Base-by-base conservation (phyloP, 53 echinoderm and acorn worm genomes). In the Apostichopus leukothele region DNA sequence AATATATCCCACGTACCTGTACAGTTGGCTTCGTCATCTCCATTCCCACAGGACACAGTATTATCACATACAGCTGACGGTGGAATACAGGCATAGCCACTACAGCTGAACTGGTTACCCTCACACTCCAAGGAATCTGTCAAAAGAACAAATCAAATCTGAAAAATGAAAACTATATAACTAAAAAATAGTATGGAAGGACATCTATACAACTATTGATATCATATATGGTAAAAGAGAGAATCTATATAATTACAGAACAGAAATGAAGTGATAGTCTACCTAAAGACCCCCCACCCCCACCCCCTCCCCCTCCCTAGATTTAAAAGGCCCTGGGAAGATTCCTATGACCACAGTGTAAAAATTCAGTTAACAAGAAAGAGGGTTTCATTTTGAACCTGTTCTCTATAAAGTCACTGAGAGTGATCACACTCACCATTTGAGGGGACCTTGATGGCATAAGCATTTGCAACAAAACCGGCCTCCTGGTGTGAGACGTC, bases 51-150 rank as follows among this genome's bases (percentile, higher is more conserved):
- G 26, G 89, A 89, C 8, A 9, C 18, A 39, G 66, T 68, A 61
- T 22, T 59, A 53, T 92, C 92, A 87, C 92, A 92, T 10, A 79
- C 53, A 68, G 81, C 89, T 22, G 55, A 86, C 6, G 60, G 53
- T 16, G 92, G 92, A 57, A 92, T 86, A 75, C 92, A 92, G 74
- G 75, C 87, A 52, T 26, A 74, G 7, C 87, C 87, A 74, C 53
- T 9, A 16, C 87, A 86, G 25, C 53, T 86, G 51, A 73, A 86
- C 74, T 86, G 73, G 26, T 86, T 5, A n/a, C 9, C 84, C 21
- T 84, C 61, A 61, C 84, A 84, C 22, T 60, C 63, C 27, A 84
- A 11, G 9, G 84, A 25, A 66, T 84, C 84, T 84, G 81, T 39
- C 39, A 39, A 83, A 83, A 59, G 7, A 13, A 14, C 53, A 25